Evolutionary conservation across 1,140 invertebrate genomes (phyloP).

Genomic region (Lepidurus couesii): DNA sequence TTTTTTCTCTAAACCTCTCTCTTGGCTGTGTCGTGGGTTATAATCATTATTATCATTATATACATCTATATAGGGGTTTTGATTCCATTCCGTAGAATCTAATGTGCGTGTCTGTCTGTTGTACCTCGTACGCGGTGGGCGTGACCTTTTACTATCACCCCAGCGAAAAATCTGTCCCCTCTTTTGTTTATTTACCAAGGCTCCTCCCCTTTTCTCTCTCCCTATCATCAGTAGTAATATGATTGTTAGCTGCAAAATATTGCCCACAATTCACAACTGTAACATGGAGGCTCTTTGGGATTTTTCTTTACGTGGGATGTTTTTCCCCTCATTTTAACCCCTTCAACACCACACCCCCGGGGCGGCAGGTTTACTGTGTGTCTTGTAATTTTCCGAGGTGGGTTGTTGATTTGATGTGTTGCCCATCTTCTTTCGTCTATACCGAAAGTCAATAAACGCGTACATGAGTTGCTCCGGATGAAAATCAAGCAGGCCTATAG

Average conservation of each 20-base stretch:
- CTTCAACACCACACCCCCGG: background rate
- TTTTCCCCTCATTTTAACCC: background rate
- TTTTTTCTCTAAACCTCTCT: background rate
- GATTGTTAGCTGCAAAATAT: too few relatives aligned
- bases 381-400: background rate
- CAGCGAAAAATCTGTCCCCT: background rate
- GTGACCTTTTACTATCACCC: background rate
- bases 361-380: background rate
- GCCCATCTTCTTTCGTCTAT: constrained; percentile 13
- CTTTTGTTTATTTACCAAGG: background rate
- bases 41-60: constrained; percentile 6
- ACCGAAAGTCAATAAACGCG: constrained; percentile 18
- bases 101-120: background rate
- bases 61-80: constrained; percentile 20
- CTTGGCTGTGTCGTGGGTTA: background rate
- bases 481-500: too few relatives aligned
- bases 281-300: background rate
- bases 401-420: constrained; percentile 10
- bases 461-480: background rate
- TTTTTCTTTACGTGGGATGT: background rate
- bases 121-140: background rate
- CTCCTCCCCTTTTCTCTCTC: background rate
- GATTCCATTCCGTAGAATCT: constrained; percentile 7
- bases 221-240: background rate
- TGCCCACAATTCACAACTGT: too few relatives aligned